Conservation (phyloP, 35 echinoderm and acorn worm genomes). For the Hemicentrotus pulcherrimus region DNA sequence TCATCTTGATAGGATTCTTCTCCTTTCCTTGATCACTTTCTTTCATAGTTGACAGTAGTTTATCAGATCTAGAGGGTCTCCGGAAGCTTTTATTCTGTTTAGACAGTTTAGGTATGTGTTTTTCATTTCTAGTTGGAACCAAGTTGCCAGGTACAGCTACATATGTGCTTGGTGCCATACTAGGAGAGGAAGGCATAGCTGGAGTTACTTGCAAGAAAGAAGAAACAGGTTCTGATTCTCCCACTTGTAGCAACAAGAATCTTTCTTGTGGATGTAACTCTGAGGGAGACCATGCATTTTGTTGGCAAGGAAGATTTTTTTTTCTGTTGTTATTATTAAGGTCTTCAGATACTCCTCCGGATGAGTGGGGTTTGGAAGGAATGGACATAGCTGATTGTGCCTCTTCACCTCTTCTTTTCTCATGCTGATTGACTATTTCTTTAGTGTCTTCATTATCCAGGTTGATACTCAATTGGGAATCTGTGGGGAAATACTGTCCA, state of each 20-base stretch:
- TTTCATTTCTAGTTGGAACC: background rate
- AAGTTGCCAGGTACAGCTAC: background rate
- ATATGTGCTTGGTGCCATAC: background rate
- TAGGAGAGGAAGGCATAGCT: background rate
- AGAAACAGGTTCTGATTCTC: background rate
- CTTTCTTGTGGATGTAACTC: background rate
- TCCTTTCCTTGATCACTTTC: background rate
- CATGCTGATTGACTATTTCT: background rate
- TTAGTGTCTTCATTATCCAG: background rate
- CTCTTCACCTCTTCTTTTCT: background rate
- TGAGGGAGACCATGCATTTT: background rate
- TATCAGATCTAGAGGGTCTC: background rate
- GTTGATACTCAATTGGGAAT: background rate
- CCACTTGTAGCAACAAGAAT: background rate
- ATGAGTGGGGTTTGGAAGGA: background rate
- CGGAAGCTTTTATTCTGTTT: background rate
- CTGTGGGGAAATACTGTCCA: too few species aligned
- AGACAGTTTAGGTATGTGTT: background rate
- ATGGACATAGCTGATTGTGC: background rate
- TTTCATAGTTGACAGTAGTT: background rate
- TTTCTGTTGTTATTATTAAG: background rate
- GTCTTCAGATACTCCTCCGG: background rate
- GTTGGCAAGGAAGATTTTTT: background rate
- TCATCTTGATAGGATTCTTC: background rate
- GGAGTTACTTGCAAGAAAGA: background rate